Evolutionary conservation across 2,113 vertebrate genomes (phyloP).

Genomic region (Macaca nemestrina): DNA sequence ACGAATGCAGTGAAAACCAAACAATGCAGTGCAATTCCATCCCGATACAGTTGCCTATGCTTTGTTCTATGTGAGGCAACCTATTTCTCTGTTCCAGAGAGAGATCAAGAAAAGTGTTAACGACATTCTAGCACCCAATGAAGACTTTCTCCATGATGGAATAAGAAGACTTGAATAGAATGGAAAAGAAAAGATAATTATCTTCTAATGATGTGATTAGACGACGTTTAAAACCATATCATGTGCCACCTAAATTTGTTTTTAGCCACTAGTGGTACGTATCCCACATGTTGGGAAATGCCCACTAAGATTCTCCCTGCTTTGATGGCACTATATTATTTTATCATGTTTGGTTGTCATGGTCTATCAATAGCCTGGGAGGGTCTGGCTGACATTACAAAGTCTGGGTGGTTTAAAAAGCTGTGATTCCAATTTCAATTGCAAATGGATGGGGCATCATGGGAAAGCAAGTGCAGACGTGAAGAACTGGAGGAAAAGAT

Average conservation of each 20-base stretch:
- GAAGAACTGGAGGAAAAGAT: slow-evolving; percentile 57
- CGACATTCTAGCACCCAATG: not conserved
- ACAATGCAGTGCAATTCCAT: not conserved
- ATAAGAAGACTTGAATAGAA: not conserved
- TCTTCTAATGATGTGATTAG: not conserved
- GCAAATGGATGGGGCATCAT: slow-evolving; percentile 69
- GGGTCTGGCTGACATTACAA: slow-evolving; percentile 71
- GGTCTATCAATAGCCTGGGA: slow-evolving; percentile 67
- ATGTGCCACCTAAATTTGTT: not conserved
- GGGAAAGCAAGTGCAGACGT: slow-evolving; percentile 50
- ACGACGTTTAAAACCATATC: not conserved
- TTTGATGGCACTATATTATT: slow-evolving; percentile 19
- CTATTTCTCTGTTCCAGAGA: not conserved
- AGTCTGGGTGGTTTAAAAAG: slow-evolving; percentile 72
- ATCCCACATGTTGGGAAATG: not conserved
- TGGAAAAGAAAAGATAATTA: not conserved
- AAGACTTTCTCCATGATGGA: not conserved
- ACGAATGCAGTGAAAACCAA: not conserved
- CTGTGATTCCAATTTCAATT: slow-evolving; percentile 77
- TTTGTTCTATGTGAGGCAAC: not conserved
- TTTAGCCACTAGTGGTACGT: not conserved
- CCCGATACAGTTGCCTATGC: not conserved
- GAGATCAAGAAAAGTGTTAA: not conserved
- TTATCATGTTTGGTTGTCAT: slow-evolving; percentile 50
- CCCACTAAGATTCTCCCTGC: not conserved